Base-by-base conservation (phyloP, 64 coral and sea anemone species). In the Montipora sp. region DNA sequence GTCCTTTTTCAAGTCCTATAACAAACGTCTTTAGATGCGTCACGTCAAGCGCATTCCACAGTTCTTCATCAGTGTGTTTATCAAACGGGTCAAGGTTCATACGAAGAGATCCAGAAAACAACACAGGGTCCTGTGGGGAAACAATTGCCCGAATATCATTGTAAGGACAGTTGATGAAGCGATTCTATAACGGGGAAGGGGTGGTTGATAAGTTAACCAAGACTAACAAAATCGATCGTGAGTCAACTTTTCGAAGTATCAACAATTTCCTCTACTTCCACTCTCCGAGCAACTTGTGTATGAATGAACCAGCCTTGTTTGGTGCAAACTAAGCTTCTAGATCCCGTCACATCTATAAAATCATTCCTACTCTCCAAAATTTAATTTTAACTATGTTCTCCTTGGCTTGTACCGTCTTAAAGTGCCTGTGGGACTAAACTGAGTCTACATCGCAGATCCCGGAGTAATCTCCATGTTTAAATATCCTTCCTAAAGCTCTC, bases 21-120 rank as follows among this genome's bases (percentile, higher is more conserved):
- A 98, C 77, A 79, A 95, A 98, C 22, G 43, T 79, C 46, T 98
- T 95, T 3, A 98, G 88, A 27, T 93, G 93, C 27, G 86, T 88
- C 10, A 95, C 94, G 55, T 98, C 96, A 22, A 98, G 74, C 4
- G 65, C 96, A 7, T 60, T 71, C 96, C 96, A 98, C 75, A 98
- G 70, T 14, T 77, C 78, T 43, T 98, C 96, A 78, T 98, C 93
- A 7, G 87, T 69, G 76, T 95, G 77, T 8, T 84, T 67, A 47
- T 93, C 60, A 68, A 98, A 98, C 48, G 96, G 96, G 16, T 98
- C 96, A 36, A 98, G 90, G 55, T 98, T 98, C 72, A 90, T 72
- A 51, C 94, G 90, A 44, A 98, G 70, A 67, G 90, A 87, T 1
- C 93, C 96, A 70, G 93, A 98, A 74, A 98, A 98, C 59, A 98